phyloP scores from a whole-genome alignment of 2,797 vertebrate genomes.

The Cirrhinus molitorella region DNA sequence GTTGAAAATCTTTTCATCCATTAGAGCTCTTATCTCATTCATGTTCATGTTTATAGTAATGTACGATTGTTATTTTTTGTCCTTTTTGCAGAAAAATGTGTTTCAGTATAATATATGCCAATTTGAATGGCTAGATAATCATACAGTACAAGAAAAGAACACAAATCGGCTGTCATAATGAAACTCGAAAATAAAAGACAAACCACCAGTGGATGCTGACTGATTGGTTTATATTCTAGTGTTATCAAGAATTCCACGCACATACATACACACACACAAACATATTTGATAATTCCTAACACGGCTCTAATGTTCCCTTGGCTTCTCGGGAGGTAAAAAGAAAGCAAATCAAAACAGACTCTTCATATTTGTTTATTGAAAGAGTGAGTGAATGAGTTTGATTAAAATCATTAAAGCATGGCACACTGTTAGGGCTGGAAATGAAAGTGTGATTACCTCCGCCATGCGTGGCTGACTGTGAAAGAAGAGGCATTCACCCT shows the following conservation, averaged over 20 bases:
- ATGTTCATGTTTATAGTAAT: background rate
- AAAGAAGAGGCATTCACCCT: conserved; percentile 50
- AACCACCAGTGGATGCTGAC: conserved; percentile 39
- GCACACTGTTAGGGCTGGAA: conserved; percentile 66
- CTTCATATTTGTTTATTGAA: conserved; percentile 67
- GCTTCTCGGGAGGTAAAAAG: conserved; percentile 46
- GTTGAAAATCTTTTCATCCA: background rate
- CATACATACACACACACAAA: conserved; percentile 37
- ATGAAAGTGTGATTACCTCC: conserved; percentile 74
- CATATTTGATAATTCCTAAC: conserved; percentile 54
- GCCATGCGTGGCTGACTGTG: conserved; percentile 67
- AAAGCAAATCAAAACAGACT: conserved; percentile 59
- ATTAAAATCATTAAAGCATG: conserved; percentile 76
- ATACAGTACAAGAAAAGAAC: conserved; percentile 3
- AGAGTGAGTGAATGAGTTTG: conserved; percentile 68
- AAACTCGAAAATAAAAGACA: conserved; percentile 15
- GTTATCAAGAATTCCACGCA: conserved; percentile 42
- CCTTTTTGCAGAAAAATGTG: background rate
- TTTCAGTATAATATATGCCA: background rate
- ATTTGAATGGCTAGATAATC: background rate
- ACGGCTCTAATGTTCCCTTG: conserved; percentile 21
- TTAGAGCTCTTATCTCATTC: background rate
- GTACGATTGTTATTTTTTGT: background rate
- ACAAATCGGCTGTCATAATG: conserved; percentile 12
- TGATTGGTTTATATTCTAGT: conserved; percentile 34